Evolutionary conservation across 2,113 vertebrate species (phyloP).

Genomic region (Tenebrosternarchus preto): DNA sequence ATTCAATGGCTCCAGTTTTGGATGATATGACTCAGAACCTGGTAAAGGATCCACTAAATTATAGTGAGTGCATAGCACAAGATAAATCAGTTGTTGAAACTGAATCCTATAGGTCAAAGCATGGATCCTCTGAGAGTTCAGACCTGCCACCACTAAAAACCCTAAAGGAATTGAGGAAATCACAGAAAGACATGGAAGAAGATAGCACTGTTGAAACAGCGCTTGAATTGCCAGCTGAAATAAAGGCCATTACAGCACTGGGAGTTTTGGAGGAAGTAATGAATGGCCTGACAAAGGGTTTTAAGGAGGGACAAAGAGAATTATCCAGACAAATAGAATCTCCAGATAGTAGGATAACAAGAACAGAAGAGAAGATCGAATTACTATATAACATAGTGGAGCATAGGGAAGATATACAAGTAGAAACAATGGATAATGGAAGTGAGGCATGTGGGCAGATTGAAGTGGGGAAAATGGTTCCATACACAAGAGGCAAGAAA

Average conservation of each 20-base stretch:
- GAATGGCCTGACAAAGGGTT: slow-evolving; percentile 27
- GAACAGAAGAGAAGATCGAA: neutral
- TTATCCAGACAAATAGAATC: slow-evolving; percentile 46
- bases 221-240: neutral
- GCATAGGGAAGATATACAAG: neutral
- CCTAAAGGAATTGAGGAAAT: neutral
- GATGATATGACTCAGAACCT: neutral
- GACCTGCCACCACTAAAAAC: neutral
- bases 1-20: neutral
- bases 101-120: neutral
- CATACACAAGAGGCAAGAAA: too few species aligned
- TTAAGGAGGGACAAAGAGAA: neutral
- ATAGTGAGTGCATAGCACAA: neutral
- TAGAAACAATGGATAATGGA: neutral
- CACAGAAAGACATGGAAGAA: neutral
- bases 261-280: slow-evolving; percentile 17
- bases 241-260: neutral
- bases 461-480: neutral
- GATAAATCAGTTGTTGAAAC: neutral
- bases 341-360: too few species aligned
- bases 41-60: neutral
- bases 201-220: neutral
- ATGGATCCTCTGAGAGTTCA: neutral
- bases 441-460: neutral
- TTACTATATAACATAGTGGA: slow-evolving; percentile 25